phyloP scores from a whole-genome alignment of 2,113 vertebrate genomes.

The Salminus brasiliensis region DNA sequence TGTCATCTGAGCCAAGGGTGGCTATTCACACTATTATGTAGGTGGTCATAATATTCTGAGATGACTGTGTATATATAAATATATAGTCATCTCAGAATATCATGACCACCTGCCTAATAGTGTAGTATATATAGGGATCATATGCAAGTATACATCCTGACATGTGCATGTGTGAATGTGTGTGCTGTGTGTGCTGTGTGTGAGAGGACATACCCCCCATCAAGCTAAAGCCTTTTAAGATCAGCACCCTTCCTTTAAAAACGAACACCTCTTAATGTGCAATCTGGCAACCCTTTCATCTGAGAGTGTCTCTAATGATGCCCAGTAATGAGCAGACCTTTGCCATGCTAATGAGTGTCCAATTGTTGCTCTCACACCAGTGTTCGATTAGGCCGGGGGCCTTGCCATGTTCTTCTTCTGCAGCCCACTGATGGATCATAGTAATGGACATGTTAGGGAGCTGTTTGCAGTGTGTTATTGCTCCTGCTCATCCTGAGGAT shows the following conservation, averaged over 20 bases:
- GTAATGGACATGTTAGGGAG: constrained; percentile 17
- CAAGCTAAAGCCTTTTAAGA: constrained; percentile 11
- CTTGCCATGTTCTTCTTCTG: constrained; percentile 22
- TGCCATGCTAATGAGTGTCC: constrained; percentile 56
- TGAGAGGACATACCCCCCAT: constrained; percentile 3
- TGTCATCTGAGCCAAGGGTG: too few relatives aligned
- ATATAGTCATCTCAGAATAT: too few relatives aligned
- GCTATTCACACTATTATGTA: too few relatives aligned
- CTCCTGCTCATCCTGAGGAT: background rate
- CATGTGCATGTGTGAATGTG: background rate
- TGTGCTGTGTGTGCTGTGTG: background rate
- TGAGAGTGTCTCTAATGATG: constrained; percentile 55
- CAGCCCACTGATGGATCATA: constrained; percentile 44
- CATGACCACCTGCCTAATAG: too few relatives aligned
- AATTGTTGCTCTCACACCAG: constrained; percentile 49
- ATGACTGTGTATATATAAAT: too few relatives aligned
- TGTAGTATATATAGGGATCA: too few relatives aligned
- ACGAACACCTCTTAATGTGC: constrained; percentile 45
- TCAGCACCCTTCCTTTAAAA: constrained; percentile 31
- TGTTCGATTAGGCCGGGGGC: constrained; percentile 29
- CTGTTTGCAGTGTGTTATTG: constrained; percentile 5
- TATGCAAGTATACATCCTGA: too few relatives aligned
- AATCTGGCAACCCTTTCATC: constrained; percentile 56
- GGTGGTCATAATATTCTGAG: too few relatives aligned
- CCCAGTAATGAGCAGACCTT: constrained; percentile 62